Evolutionary conservation across 2,888 invertebrate species (phyloP), one percentile per base, ranked within the genome.

Genomic region (Synergus laeviventris): DNA sequence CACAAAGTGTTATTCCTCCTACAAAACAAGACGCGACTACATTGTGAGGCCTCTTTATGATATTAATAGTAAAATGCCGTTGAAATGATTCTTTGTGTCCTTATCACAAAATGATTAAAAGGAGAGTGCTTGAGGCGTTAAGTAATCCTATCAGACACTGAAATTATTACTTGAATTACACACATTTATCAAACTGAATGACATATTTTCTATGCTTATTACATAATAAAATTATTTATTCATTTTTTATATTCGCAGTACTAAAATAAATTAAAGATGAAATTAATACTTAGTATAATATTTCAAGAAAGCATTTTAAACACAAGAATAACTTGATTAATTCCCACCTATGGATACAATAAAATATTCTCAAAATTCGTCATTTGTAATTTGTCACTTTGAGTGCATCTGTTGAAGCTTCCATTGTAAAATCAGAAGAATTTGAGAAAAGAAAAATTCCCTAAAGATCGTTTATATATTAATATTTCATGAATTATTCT

Each of bases 61-160:
- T 70, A 14, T 16, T 70, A 70, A 49, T 49, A 31, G 49, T 70
- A 49, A 70, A 70, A 70, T n/a, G 70, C 70, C 49, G 45, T 70
- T 70, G 70, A 70, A 49, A 70, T 70, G 70, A 70, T 70, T 70
- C 70, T 49, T 70, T 70, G 70, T 70, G 70, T 70, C 70, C 45
- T 70, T 70, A 70, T 70, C 70, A 70, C 3, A n/a, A 70, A 70
- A 70, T 70, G 49, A 70, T 70, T 70, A 66, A 70, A 70, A 21
- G 21, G 56, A 49, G 70, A n/a, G 49, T 56, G 56, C 56, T 56
- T 11, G 45, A 70, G 45, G 70, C 45, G 70, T 70, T 49, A 70
- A 70, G 45, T 70, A 70, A 70, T 70, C 31, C 49, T 31, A 70
- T 70, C 45, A 42, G 31, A 11, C 70, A 70, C 70, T 70, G 16